phyloP scores from a whole-genome alignment of 2,113 vertebrate species.

The Plestiodon gilberti region DNA sequence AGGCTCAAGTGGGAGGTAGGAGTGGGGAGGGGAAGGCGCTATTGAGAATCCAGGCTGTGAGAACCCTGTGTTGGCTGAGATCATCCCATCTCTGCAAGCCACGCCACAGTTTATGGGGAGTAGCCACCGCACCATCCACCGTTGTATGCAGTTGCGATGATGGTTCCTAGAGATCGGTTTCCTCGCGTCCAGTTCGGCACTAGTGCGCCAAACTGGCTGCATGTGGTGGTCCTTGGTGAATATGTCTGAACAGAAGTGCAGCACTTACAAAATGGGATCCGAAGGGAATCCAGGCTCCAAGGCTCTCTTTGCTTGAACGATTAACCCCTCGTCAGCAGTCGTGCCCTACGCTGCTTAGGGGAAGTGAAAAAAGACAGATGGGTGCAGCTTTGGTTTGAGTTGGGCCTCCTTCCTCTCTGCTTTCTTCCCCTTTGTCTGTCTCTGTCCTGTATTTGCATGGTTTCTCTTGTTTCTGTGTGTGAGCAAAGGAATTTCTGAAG shows the following conservation, averaged over 20 bases:
- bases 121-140: too few species aligned
- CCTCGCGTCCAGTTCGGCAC: not conserved
- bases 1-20: accelerated
- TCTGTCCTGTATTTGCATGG: accelerated
- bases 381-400: not conserved
- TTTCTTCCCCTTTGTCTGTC: not conserved
- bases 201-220: not conserved
- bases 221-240: not conserved
- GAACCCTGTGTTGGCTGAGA: too few species aligned
- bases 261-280: not conserved
- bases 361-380: not conserved
- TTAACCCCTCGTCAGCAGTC: not conserved
- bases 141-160: too few species aligned
- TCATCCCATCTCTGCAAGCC: too few species aligned
- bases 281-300: too few species aligned
- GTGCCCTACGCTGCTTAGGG: not conserved
- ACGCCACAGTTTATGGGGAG: too few species aligned
- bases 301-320: not conserved
- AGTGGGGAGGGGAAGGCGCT: accelerated
- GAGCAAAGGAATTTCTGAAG: accelerated
- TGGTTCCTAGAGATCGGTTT: not conserved
- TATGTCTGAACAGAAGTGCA: not conserved
- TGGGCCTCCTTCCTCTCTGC: slow-evolving; percentile 20
- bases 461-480: accelerated
- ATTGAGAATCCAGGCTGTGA: too few species aligned